These are phyloP conservation scores for Nineta flava DNA, from an alignment of 2,888 invertebrate genomes.

Conservation along the genomic window DNA sequence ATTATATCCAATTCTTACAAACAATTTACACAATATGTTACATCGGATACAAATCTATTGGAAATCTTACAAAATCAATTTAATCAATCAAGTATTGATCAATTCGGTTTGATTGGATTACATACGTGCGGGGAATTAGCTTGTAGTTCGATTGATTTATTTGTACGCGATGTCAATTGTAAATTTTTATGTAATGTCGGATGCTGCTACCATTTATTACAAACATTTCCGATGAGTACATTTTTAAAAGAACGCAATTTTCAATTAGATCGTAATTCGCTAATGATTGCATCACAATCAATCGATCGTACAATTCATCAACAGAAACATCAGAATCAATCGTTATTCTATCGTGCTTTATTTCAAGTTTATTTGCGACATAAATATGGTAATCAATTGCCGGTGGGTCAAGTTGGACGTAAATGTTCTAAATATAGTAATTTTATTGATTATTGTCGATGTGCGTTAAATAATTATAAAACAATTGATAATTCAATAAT, in stretches of 20 bases:
- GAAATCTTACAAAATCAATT: conserved; percentile 35
- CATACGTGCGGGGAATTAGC: conserved; percentile 84
- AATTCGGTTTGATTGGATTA: conserved; percentile 51
- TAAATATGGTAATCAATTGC: conserved; percentile 24
- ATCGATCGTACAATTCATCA: conserved; percentile 46
- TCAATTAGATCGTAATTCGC: conserved; percentile 53
- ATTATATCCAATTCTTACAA: conserved; percentile 30
- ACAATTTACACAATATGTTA: conserved; percentile 44
- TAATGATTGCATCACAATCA: conserved; percentile 76
- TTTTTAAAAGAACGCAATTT: conserved; percentile 34
- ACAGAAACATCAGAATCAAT: conserved; percentile 36
- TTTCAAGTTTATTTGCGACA: conserved; percentile 45
- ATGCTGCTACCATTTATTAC: conserved; percentile 77
- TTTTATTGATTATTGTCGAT: conserved; percentile 53
- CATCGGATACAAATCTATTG: conserved; percentile 36
- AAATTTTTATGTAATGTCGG: conserved; percentile 62
- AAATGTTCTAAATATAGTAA: conserved; percentile 39
- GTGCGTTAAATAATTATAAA: conserved; percentile 46
- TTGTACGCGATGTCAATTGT: conserved; percentile 35
- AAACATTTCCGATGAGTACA: conserved; percentile 56
- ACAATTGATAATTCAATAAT: conserved; percentile 28
- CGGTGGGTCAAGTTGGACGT: conserved; percentile 41
- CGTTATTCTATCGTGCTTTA: conserved; percentile 61
- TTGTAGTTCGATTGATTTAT: conserved; percentile 53
- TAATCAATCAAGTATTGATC: conserved; percentile 20